phyloP scores from a whole-genome alignment of 2,888 invertebrate species.

The Endotricha flammealis region DNA sequence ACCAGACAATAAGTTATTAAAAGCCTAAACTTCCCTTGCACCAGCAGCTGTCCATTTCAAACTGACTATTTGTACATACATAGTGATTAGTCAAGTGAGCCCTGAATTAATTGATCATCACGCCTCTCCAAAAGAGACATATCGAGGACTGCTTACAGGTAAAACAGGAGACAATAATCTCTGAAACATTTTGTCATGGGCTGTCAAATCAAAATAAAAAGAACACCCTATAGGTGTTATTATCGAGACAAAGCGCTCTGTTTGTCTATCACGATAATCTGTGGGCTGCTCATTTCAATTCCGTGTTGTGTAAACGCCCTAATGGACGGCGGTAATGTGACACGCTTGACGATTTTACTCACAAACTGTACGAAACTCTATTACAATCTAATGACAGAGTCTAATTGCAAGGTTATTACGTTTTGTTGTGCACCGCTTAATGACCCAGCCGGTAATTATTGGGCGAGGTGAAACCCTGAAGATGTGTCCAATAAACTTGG shows the following conservation, averaged over 20 bases:
- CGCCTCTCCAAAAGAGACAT: too few relatives aligned
- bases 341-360: constrained; percentile 79
- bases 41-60: too few relatives aligned
- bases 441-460: constrained; percentile 70
- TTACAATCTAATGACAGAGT: constrained; percentile 76
- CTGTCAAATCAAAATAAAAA: constrained; percentile 27
- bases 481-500: constrained; percentile 64
- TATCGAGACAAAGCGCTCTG: constrained; percentile 71
- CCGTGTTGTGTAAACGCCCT: constrained; percentile 76
- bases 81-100: too few relatives aligned
- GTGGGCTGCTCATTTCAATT: constrained; percentile 75
- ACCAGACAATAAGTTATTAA: too few relatives aligned
- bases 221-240: constrained; percentile 63
- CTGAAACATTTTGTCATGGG: constrained; percentile 28
- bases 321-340: constrained; percentile 76
- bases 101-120: too few relatives aligned
- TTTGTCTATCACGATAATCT: constrained; percentile 77
- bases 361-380: constrained; percentile 78
- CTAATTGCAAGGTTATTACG: constrained; percentile 76
- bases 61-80: too few relatives aligned
- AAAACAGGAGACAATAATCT: too few relatives aligned
- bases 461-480: constrained; percentile 74
- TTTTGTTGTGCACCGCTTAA: constrained; percentile 72
- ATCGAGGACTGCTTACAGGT: too few relatives aligned
- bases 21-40: too few relatives aligned